phyloP scores from a whole-genome alignment of 2,113 vertebrate genomes.

The Sigmodon hispidus region DNA sequence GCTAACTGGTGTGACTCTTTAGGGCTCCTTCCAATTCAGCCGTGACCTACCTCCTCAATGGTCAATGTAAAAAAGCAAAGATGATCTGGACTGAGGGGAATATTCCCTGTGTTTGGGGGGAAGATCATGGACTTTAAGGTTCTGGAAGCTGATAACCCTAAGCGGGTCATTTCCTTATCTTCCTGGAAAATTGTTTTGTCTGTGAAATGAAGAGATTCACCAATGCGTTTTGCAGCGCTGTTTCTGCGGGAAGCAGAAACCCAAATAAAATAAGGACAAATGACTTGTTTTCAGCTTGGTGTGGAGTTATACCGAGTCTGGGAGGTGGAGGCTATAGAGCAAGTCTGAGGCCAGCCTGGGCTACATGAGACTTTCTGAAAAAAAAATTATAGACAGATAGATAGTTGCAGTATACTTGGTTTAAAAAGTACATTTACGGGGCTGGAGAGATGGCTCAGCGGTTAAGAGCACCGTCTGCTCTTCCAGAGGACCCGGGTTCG shows the following conservation, averaged over 20 bases:
- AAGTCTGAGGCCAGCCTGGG: not conserved
- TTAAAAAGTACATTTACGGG: not conserved
- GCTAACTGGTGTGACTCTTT: not conserved
- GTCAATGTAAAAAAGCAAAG: not conserved
- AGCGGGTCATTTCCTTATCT: not conserved
- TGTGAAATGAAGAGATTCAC: not conserved
- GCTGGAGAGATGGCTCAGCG: too few species aligned
- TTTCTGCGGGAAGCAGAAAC: not conserved
- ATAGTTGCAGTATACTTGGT: not conserved
- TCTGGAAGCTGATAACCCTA: not conserved
- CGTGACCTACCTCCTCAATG: not conserved
- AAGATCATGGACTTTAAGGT: not conserved
- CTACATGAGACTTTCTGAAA: not conserved
- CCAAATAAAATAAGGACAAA: not conserved
- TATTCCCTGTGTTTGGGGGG: rapidly evolving
- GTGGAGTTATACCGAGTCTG: not conserved
- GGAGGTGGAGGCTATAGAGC: not conserved
- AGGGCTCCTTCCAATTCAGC: not conserved
- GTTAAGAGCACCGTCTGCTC: too few species aligned
- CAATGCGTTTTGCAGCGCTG: not conserved
- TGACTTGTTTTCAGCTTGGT: conserved; percentile 25
- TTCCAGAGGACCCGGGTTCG: too few species aligned
- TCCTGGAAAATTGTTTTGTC: conserved; percentile 25
- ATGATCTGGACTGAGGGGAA: not conserved
- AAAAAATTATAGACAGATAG: not conserved